These are phyloP conservation scores for Periparus ater DNA, from an alignment of 2,797 vertebrate genomes.

Conservation along the genomic window DNA sequence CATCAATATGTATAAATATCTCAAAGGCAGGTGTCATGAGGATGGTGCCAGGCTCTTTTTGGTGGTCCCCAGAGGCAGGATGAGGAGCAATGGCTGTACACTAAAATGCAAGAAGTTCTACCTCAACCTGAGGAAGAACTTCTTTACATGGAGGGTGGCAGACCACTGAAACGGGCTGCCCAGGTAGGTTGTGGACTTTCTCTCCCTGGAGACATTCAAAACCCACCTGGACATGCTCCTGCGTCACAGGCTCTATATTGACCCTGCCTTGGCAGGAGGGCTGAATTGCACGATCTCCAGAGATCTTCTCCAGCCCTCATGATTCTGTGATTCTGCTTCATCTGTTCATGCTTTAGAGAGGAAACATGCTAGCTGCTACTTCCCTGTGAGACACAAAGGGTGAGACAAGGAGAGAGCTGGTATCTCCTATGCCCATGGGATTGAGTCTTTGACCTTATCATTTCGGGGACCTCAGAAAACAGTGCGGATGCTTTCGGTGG, in stretches of 20 bases:
- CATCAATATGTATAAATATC: not conserved
- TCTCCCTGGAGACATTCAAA: not conserved
- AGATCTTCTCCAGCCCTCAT: not conserved
- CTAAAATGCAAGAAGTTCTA: not conserved
- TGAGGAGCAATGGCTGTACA: not conserved
- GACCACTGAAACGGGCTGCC: not conserved
- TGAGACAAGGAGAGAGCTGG: not conserved
- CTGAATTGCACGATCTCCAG: not conserved
- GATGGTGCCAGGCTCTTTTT: not conserved
- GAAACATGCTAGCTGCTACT: too few species aligned
- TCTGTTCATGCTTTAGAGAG: fast-evolving
- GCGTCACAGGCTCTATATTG: fast-evolving
- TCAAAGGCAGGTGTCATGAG: not conserved
- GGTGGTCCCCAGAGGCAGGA: not conserved
- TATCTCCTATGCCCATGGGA: fast-evolving
- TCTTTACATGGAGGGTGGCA: not conserved
- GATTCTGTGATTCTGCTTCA: not conserved
- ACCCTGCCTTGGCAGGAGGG: too few species aligned
- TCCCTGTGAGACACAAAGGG: fast-evolving
- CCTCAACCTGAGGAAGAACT: not conserved
- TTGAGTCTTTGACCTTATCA: not conserved
- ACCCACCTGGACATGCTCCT: not conserved
- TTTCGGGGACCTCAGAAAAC: not conserved
- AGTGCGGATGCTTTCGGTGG: fast-evolving
- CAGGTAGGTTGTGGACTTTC: not conserved